Conservation (phyloP, 2,888 invertebrate species). For the Luffia ferchaultella region DNA sequence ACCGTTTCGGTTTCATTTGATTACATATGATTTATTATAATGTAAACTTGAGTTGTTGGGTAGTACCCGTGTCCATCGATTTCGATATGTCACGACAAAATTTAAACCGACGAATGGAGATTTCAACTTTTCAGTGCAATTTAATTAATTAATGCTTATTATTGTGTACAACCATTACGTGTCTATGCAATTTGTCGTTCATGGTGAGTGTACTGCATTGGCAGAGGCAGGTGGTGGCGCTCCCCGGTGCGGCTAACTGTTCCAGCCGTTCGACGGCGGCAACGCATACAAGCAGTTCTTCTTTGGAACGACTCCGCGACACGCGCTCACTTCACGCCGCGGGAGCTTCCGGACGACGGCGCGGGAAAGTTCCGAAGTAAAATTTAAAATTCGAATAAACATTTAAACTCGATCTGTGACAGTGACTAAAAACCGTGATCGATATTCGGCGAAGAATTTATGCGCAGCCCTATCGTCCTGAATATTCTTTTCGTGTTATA, state of each 20-base stretch:
- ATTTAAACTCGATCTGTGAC: constrained; percentile 5
- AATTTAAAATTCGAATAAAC: background rate
- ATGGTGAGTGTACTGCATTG: background rate
- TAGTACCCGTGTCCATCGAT: too few relatives aligned
- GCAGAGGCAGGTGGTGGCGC: background rate
- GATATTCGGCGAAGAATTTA: constrained; percentile 1
- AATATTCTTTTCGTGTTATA: background rate
- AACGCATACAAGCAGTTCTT: constrained; percentile 38
- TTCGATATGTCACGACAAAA: too few relatives aligned
- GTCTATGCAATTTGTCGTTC: too few relatives aligned
- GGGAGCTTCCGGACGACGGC: constrained; percentile 3
- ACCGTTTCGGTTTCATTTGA: too few relatives aligned
- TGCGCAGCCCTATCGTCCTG: background rate
- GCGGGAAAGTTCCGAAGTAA: background rate
- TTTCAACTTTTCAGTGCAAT: too few relatives aligned
- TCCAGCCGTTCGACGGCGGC: constrained; percentile 32
- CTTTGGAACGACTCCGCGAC: constrained; percentile 39
- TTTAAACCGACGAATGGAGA: too few relatives aligned
- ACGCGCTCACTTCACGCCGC: constrained; percentile 28
- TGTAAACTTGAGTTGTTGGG: too few relatives aligned
- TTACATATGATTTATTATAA: too few relatives aligned
- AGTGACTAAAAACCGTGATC: constrained; percentile 15
- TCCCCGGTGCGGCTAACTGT: constrained; percentile 41
- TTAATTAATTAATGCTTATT: too few relatives aligned
- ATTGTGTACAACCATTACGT: too few relatives aligned